phyloP scores from a whole-genome alignment of 2,113 vertebrate species.

The Bos taurus region ARS-UCD2.0 NC_037336.1:80155501-80156000 shows the following conservation, averaged over 20 bases:
- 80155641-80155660: not conserved
- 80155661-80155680: not conserved
- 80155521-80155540: not conserved
- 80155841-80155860: not conserved
- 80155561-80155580: not conserved
- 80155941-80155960: not conserved
- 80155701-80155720: not conserved
- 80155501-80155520: not conserved
- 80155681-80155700: not conserved
- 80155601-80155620: not conserved
- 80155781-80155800: not conserved
- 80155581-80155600: not conserved
- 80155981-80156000: not conserved
- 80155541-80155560: not conserved
- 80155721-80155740: not conserved
- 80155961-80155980: not conserved
- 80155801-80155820: not conserved
- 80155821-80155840: not conserved
- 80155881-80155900: not conserved
- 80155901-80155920: not conserved
- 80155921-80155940: not conserved
- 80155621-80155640: not conserved
- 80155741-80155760: not conserved
- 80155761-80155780: not conserved
- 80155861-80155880: rapidly evolving